Percentiles rank a stretch among this genome's conserved stretches.
Conservation (phyloP, 2,797 vertebrate genomes). For the Hirundo rustica region DNA sequence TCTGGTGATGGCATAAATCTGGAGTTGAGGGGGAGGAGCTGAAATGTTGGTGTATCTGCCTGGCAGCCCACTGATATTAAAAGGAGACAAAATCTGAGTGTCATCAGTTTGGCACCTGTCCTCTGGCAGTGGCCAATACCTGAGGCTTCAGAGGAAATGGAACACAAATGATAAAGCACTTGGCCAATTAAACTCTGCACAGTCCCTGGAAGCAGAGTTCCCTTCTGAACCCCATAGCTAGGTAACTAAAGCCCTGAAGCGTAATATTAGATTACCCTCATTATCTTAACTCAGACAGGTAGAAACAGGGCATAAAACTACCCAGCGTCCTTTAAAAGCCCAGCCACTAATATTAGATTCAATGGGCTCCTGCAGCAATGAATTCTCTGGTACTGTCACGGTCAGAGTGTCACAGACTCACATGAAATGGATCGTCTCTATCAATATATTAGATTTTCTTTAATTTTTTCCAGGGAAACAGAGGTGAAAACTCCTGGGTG, state of each 20-base stretch:
- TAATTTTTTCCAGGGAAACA: constrained; percentile 28
- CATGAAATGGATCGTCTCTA: constrained; percentile 19
- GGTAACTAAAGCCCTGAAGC: constrained; percentile 46
- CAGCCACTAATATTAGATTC: neutral
- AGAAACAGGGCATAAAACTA: constrained; percentile 16
- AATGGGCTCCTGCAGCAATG: constrained; percentile 4
- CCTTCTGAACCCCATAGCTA: neutral
- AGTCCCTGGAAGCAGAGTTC: neutral
- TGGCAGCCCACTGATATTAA: neutral
- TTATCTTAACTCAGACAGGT: constrained; percentile 48
- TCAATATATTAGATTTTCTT: constrained; percentile 35
- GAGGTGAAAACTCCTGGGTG: constrained; percentile 13
- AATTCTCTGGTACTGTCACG: neutral
- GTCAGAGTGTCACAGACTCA: neutral
- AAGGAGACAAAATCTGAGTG: constrained; percentile 24
- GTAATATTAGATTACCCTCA: constrained; percentile 39
- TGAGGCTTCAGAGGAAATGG: constrained; percentile 23
- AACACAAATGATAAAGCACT: neutral
- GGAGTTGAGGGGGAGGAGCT: neutral
- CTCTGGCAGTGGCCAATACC: constrained; percentile 7
- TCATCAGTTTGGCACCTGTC: constrained; percentile 27
- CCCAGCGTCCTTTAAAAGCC: neutral
- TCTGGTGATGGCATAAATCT: constrained; percentile 12
- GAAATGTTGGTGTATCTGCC: neutral
- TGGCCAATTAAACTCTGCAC: constrained; percentile 51